Evolutionary conservation across 2,888 invertebrate species (phyloP).

Genomic region (Gortyna flavago): DNA sequence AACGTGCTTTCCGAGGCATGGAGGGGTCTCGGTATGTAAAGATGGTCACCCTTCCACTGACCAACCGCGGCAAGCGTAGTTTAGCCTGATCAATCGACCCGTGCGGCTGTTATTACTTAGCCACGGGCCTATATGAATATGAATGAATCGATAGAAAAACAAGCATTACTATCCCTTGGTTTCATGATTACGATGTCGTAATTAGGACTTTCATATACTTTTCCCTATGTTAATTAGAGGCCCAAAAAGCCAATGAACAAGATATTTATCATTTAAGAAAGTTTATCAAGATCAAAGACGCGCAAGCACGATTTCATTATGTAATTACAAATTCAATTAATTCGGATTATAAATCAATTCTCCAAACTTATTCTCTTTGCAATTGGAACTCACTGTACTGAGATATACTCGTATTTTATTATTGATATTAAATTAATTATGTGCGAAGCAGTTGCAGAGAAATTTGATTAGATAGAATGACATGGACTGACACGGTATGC

Average conservation of each 20-base stretch:
- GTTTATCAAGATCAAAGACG: constrained; percentile 21
- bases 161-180: neutral
- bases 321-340: constrained; percentile 36
- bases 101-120: no score
- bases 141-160: neutral
- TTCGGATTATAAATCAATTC: constrained; percentile 23
- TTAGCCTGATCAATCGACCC: no score
- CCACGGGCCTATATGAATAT: no score
- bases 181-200: neutral
- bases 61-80: no score
- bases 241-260: neutral
- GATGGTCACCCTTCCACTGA: no score
- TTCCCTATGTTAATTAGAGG: neutral
- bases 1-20: no score
- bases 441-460: constrained; percentile 11
- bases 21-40: no score
- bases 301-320: constrained; percentile 37
- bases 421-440: constrained; percentile 35
- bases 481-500: constrained; percentile 8
- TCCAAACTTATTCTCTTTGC: constrained; percentile 13
- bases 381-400: constrained; percentile 19
- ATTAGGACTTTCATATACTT: neutral
- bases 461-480: constrained; percentile 30
- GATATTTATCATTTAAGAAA: constrained; percentile 33
- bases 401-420: constrained; percentile 33